Evolutionary conservation across 2,888 invertebrate species (phyloP), one percentile per base, ranked within the genome.

Genomic region (Drosophila neotestacea): DNA sequence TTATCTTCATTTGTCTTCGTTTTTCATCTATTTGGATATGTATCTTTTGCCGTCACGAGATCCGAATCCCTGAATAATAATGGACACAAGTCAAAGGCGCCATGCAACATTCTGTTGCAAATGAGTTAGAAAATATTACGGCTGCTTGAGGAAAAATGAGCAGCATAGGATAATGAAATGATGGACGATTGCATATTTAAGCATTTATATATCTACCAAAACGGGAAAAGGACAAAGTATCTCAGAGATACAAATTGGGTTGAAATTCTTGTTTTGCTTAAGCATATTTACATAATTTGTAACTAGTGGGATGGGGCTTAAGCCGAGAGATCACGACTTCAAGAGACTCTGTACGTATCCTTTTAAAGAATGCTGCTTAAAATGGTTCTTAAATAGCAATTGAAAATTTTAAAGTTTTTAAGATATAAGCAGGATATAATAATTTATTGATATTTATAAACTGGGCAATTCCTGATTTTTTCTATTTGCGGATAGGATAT

Each of bases 1-100:
- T 66, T 66, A 56, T 68, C 68, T 47, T 64, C 64, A 64, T 68
- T 68, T 68, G 56, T 68, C 63, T 56, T 50, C 27, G 50, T 39
- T 50, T 38, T 22, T 34, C 44, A 28, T 32, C 22, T 22, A 32
- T 10, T 30, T n/a, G 22, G 28, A 30, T 32, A 46, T 63, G 38
- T 48, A 28, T 59, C 32, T 11, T 6, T 3, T 27, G 9, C 30
- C n/a, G 13, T 7, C 32, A 6, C 27, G 5, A 11, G 39, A 27
- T 13, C 28, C 28, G 28, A 13, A 44, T 42, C 34, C 22, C 44
- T 56, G 55, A 56, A 27, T 36, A 56, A n/a, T 36, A 56, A 56
- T 56, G 55, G 13, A 36, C 51, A 27, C 13, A 28, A 38, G 28
- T 34, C 38, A 11, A 36, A 4, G 42, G 27, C n/a, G 34, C 32